Evolutionary conservation across 2,113 vertebrate species (phyloP).

Genomic region (Nerophis ophidion): DNA sequence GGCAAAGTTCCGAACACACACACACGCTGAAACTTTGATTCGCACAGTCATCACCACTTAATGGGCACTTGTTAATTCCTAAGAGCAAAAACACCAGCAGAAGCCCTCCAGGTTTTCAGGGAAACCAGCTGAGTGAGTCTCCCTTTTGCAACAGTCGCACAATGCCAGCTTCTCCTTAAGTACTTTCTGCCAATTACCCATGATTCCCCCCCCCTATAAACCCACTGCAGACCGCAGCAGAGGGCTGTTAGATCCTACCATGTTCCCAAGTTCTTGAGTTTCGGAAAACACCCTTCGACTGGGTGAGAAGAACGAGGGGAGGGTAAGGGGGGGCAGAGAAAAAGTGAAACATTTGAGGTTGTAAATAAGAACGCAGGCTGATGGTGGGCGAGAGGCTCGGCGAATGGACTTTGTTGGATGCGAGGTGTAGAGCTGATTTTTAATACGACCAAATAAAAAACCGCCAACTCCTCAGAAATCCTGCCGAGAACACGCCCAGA

Average conservation of each 20-base stretch:
- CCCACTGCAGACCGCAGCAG: constrained; percentile 66
- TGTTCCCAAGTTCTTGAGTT: constrained; percentile 66
- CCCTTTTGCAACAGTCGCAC: constrained; percentile 62
- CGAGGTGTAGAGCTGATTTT: constrained; percentile 73
- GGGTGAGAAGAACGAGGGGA: constrained; percentile 19
- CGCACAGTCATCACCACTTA: constrained; percentile 41
- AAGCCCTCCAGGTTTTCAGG: constrained; percentile 45
- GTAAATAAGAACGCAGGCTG: constrained; percentile 72
- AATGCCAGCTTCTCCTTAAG: constrained; percentile 74
- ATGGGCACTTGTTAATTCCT: constrained; percentile 41
- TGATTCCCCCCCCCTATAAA: constrained; percentile 76
- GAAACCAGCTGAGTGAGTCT: constrained; percentile 49
- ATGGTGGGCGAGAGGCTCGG: constrained; percentile 58
- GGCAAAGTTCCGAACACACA: too few species aligned
- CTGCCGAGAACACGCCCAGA: constrained; percentile 68
- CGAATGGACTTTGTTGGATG: constrained; percentile 69
- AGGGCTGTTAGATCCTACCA: constrained; percentile 60
- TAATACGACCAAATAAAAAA: constrained; percentile 65
- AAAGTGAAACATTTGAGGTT: constrained; percentile 81
- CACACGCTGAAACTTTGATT: too few species aligned
- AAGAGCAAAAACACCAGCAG: constrained; percentile 48
- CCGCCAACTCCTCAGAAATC: constrained; percentile 69
- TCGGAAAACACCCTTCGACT: constrained; percentile 74
- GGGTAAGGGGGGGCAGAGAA: constrained; percentile 55
- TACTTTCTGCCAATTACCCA: constrained; percentile 77